These are phyloP conservation scores for Hydrochoerus hydrochaeris DNA, from an alignment of 2,113 vertebrate genomes.

Conservation along the genomic window DNA sequence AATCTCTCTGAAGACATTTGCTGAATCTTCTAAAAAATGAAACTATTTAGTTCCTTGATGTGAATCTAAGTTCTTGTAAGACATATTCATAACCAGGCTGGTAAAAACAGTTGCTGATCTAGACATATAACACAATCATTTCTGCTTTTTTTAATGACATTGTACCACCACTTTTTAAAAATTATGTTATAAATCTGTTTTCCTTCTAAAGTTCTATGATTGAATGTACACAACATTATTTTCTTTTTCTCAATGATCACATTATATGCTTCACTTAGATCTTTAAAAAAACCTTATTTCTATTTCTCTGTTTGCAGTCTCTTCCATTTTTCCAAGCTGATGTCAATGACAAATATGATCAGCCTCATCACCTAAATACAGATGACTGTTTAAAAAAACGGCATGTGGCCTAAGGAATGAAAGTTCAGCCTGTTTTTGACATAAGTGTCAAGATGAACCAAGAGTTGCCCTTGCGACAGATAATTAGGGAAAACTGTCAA, in stretches of 20 bases:
- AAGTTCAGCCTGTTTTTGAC: slow-evolving; percentile 74
- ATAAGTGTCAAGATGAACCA: slow-evolving; percentile 78
- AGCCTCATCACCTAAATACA: slow-evolving; percentile 56
- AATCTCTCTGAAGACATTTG: slow-evolving; percentile 42
- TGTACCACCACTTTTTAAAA: neutral
- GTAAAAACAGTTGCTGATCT: neutral
- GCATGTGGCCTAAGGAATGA: slow-evolving; percentile 52
- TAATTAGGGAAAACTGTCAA: slow-evolving; percentile 88
- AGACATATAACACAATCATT: neutral
- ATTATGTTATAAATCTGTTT: neutral
- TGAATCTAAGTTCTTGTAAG: neutral
- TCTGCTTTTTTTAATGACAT: neutral
- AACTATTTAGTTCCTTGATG: neutral
- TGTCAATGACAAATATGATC: slow-evolving; percentile 46
- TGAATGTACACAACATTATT: neutral
- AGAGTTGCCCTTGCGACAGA: slow-evolving; percentile 82
- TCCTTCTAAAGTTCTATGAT: neutral
- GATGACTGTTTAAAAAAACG: neutral
- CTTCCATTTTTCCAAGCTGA: neutral
- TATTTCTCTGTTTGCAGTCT: slow-evolving; percentile 51
- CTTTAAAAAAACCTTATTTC: neutral
- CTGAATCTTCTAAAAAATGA: neutral
- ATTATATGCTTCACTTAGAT: slow-evolving; percentile 3
- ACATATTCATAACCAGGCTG: neutral
- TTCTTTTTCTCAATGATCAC: slow-evolving; percentile 16